phyloP scores from a whole-genome alignment of 2,888 invertebrate genomes.

The Drosophila vallismaia region DNA sequence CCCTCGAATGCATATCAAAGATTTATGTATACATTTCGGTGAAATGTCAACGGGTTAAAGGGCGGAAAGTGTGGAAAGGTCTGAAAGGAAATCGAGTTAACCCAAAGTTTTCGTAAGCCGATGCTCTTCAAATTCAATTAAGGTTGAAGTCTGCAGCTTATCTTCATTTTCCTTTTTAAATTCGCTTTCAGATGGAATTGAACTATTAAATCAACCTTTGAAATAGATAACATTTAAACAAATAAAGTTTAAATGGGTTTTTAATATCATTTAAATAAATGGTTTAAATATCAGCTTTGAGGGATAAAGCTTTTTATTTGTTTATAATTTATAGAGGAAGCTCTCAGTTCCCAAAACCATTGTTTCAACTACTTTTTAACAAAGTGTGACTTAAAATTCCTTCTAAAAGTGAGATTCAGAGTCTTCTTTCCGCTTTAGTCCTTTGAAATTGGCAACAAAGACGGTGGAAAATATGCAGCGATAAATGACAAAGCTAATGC shows the following conservation, averaged over 20 bases:
- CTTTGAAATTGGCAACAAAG: slow-evolving; percentile 24
- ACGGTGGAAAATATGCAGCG: slow-evolving; percentile 55
- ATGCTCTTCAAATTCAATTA: background rate
- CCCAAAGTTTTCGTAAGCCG: background rate
- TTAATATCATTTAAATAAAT: no score
- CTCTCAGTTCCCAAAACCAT: background rate
- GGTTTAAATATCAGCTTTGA: background rate
- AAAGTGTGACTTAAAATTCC: background rate
- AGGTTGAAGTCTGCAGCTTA: background rate
- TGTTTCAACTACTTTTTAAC: background rate
- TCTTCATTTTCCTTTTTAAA: background rate
- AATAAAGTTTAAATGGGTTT: no score
- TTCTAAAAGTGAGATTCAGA: slow-evolving; percentile 1
- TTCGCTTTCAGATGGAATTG: background rate
- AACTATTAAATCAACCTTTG: background rate
- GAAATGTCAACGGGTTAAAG: slow-evolving; percentile 4
- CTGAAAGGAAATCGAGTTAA: background rate
- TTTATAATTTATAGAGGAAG: no score
- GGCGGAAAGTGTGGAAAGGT: background rate
- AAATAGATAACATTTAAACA: no score
- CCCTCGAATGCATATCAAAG: slow-evolving; percentile 29
- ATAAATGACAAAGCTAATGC: slow-evolving; percentile 62
- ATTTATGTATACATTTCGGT: background rate
- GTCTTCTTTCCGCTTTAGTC: slow-evolving; percentile 5
- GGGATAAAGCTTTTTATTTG: no score